These are phyloP conservation scores for Centroberyx gerrardi DNA, from an alignment of 2,797 vertebrate genomes.

Conservation along the genomic window DNA sequence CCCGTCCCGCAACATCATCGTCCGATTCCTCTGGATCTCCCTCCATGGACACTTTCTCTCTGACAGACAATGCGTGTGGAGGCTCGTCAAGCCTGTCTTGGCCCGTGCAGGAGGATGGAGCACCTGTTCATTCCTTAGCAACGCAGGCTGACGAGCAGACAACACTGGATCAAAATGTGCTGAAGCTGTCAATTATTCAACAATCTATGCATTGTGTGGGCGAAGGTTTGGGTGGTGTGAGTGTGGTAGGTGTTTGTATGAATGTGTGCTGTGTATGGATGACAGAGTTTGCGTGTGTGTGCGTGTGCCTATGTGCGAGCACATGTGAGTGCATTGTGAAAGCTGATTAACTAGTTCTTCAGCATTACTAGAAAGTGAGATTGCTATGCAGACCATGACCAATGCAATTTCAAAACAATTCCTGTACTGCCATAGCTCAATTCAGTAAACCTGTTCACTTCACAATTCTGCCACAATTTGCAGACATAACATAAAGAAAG, in stretches of 20 bases:
- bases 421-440: background rate
- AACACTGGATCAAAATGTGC: conserved; percentile 71
- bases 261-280: conserved; percentile 8
- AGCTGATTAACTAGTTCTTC: conserved; percentile 7
- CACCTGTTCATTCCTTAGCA: conserved; percentile 76
- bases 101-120: conserved; percentile 36
- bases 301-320: background rate
- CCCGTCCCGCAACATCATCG: conserved; percentile 57
- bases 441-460: background rate
- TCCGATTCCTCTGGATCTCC: conserved; percentile 63
- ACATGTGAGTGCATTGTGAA: background rate
- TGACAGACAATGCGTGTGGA: conserved; percentile 4
- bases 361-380: background rate
- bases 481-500: too few species aligned
- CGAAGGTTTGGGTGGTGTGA: conserved; percentile 15
- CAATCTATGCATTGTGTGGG: conserved; percentile 48
- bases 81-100: conserved; percentile 16
- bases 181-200: conserved; percentile 66
- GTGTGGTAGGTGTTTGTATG: conserved; percentile 2
- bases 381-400: background rate
- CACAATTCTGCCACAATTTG: background rate
- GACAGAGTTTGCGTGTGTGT: background rate
- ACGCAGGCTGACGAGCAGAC: conserved; percentile 59
- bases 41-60: conserved; percentile 60
- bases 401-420: background rate